Conservation (phyloP, 1,140 invertebrate species). For the Euura saliciscinereae region DNA sequence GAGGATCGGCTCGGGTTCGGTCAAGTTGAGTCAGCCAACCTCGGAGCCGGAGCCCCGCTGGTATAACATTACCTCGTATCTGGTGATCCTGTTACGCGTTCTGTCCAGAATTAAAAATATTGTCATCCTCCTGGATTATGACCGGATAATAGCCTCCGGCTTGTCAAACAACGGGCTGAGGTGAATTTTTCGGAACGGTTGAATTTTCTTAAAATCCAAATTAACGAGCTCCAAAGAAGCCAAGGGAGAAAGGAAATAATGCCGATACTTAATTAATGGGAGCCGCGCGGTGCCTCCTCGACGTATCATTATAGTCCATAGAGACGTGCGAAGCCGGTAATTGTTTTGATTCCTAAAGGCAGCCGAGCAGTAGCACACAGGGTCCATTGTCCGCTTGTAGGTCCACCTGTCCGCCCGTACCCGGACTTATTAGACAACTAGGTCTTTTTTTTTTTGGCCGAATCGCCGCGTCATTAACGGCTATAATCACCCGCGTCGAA, state of each 20-base stretch:
- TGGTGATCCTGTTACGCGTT: conserved; percentile 54
- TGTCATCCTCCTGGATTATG: conserved; percentile 51
- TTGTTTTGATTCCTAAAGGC: conserved; percentile 46
- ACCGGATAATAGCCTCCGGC: conserved; percentile 43
- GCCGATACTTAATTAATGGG: background rate
- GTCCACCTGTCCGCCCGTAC: background rate
- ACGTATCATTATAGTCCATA: background rate
- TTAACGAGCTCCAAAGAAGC: no score
- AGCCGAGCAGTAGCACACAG: conserved; percentile 8
- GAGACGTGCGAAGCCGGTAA: conserved; percentile 34
- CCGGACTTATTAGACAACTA: no score
- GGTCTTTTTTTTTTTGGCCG: no score
- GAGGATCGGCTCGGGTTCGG: background rate
- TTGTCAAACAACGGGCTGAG: conserved; percentile 44
- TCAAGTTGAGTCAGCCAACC: background rate
- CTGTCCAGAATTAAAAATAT: conserved; percentile 56
- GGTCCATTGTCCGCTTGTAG: background rate
- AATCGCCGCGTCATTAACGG: no score
- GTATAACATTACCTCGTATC: conserved; percentile 52
- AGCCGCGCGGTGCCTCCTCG: background rate
- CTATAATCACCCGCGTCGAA: no score
- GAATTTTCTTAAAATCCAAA: no score
- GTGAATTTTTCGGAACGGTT: conserved; percentile 34
- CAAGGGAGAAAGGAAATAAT: no score
- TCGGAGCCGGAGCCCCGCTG: conserved; percentile 4